Evolutionary conservation across 2,797 vertebrate genomes (phyloP).

Genomic region (Pseudomugil gertrudae): DNA sequence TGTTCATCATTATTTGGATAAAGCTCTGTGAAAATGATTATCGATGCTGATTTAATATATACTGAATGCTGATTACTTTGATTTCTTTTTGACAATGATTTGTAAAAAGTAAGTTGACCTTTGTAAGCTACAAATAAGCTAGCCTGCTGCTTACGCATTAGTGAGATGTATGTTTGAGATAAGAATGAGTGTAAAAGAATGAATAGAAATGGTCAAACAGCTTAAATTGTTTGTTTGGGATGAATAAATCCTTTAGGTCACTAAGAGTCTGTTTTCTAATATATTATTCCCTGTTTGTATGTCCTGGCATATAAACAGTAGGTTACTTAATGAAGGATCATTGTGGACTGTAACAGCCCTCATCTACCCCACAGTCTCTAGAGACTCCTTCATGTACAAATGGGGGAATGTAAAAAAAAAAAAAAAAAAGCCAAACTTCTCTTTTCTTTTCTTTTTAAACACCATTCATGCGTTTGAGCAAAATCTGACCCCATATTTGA

Average conservation of each 20-base stretch:
- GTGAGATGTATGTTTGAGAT: conserved; percentile 70
- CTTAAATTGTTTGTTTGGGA: conserved; percentile 64
- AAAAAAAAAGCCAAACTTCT: conserved; percentile 45
- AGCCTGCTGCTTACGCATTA: conserved; percentile 78
- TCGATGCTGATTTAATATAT: conserved; percentile 80
- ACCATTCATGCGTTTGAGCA: conserved; percentile 24
- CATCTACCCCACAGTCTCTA: conserved; percentile 38
- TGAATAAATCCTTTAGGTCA: conserved; percentile 73
- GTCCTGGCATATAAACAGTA: conserved; percentile 46
- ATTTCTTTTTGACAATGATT: conserved; percentile 79
- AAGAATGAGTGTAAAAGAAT: conserved; percentile 63
- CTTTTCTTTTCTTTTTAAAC: conserved; percentile 10
- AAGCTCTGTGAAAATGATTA: conserved; percentile 68
- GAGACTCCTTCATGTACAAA: conserved; percentile 45
- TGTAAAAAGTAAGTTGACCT: conserved; percentile 78
- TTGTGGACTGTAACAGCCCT: conserved; percentile 70
- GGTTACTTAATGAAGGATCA: conserved; percentile 65
- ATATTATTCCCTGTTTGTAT: conserved; percentile 61
- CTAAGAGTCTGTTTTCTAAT: conserved; percentile 64
- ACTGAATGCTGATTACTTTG: conserved; percentile 77
- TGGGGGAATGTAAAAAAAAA: conserved; percentile 48
- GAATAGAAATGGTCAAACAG: conserved; percentile 52
- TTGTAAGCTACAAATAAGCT: conserved; percentile 83
- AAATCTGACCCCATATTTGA: conserved; percentile 36
- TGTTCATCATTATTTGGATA: conserved; percentile 63